phyloP scores from a whole-genome alignment of 2,797 vertebrate species.

The Ambastaia sidthimunki region DNA sequence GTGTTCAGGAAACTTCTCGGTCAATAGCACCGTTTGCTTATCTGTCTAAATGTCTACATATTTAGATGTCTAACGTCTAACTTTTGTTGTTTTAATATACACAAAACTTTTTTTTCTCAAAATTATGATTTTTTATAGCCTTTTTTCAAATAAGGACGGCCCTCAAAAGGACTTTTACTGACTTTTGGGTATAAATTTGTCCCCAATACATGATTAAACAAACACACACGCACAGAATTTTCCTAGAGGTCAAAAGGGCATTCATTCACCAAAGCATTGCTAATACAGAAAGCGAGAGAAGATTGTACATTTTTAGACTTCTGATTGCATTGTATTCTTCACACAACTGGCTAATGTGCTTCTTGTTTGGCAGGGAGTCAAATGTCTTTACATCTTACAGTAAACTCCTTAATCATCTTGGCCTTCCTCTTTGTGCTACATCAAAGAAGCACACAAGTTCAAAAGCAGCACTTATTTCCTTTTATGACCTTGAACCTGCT shows the following conservation, averaged over 20 bases:
- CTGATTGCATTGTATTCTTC: neutral
- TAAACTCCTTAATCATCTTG: neutral
- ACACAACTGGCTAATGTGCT: neutral
- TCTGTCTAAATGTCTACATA: no score
- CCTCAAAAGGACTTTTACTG: no score
- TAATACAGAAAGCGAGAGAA: neutral
- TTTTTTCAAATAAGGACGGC: no score
- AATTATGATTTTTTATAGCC: no score
- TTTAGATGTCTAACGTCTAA: no score
- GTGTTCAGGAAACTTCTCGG: neutral
- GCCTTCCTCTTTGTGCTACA: neutral
- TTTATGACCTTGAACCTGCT: neutral
- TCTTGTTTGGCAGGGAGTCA: conserved; percentile 7
- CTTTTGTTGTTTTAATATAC: no score
- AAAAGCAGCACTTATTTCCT: neutral
- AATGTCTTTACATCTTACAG: neutral
- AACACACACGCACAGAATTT: neutral
- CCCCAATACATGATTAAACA: no score
- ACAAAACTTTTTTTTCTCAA: no score
- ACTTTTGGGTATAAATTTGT: no score
- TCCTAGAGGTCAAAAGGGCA: neutral
- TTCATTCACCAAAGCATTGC: neutral
- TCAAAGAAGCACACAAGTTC: conserved; percentile 11
- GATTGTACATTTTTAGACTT: neutral
- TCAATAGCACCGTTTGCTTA: no score